A percentile compares a stretch with the other conserved stretches of the same genome.
These are phyloP conservation scores for Pycnonotus jocosus DNA, from an alignment of 2,113 vertebrate genomes.

Conservation along the genomic window DNA sequence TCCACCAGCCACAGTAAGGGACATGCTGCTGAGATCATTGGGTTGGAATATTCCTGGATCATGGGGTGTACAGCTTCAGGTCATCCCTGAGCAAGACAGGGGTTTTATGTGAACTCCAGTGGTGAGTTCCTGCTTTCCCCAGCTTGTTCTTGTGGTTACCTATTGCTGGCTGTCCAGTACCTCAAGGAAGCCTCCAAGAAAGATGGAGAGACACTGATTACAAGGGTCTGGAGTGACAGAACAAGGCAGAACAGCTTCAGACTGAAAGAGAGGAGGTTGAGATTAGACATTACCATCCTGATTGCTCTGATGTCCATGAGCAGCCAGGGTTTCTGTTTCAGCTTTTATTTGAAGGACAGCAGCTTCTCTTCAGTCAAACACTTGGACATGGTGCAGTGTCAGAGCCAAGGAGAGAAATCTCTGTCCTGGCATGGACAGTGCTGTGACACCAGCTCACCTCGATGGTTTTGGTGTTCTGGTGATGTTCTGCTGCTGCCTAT, in stretches of 20 bases:
- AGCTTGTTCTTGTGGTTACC: background rate
- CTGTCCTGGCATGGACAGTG: accelerated
- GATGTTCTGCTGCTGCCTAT: background rate
- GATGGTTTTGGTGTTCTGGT: background rate
- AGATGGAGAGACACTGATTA: background rate
- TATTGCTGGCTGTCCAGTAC: background rate
- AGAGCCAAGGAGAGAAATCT: background rate
- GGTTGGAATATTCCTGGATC: background rate
- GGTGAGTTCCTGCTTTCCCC: background rate
- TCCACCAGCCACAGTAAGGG: background rate
- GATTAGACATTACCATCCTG: background rate
- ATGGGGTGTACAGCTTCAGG: background rate
- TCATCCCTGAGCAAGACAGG: background rate
- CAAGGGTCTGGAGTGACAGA: background rate
- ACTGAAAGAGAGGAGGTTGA: background rate
- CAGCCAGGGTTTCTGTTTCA: background rate
- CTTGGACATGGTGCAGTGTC: background rate
- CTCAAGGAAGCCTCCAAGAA: background rate
- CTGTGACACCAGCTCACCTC: background rate
- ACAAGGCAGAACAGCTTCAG: background rate
- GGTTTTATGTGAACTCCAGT: background rate
- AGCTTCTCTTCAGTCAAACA: background rate
- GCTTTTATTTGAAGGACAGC: background rate
- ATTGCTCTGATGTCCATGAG: background rate
- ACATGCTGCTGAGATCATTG: background rate